Base-by-base conservation (phyloP, 1,140 invertebrate genomes). In the Hermetia illucens region DNA sequence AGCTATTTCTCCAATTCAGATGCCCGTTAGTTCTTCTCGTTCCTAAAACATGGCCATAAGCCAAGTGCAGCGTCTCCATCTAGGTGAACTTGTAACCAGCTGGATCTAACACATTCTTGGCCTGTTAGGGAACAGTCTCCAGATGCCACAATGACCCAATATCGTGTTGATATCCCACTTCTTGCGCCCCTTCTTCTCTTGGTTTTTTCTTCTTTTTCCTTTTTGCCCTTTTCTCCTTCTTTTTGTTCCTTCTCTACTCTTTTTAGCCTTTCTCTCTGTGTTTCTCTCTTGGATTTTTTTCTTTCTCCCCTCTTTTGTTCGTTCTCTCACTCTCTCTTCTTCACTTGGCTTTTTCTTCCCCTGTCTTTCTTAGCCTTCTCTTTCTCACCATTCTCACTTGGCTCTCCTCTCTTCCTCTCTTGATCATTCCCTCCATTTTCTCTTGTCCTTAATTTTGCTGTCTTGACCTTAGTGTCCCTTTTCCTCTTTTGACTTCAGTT, bases 381-480 rank as follows among this genome's bases (percentile, higher is more conserved):
- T n/a, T n/a, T n/a, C n/a, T 20, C 20, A 20, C 34, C 8, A 13
- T 20, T 18, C 13, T n/a, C 34, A 20, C 34, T 17, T 18, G 21
- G 20, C 18, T n/a, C 36, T n/a, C 13, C 13, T 30, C 29, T 30
- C 29, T 30, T 3, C 17, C 24, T 8, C 24, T 25, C 24, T 30
- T 30, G 29, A n/a, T 30, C 29, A 30, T 30, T 30, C 20, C 22
- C 34, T 36, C 34, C 15, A 8, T 16, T 19, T 21, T 19, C 18
- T 36, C 34, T 36, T 21, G 15, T 15, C 22, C 16, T 36, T 21
- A 5, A 9, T 16, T n/a, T 21, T 15, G 30, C 37, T 31, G 13
- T 32, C 25, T 32, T 13, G 40, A 16, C 18, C 37, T 31, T 27
- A 39, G 21, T 39, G n/a, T 41, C 21, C 25, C 20, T 40, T 16